These are phyloP conservation scores for Sula dactylatra DNA, from an alignment of 2,113 vertebrate genomes.

Conservation along the genomic window DNA sequence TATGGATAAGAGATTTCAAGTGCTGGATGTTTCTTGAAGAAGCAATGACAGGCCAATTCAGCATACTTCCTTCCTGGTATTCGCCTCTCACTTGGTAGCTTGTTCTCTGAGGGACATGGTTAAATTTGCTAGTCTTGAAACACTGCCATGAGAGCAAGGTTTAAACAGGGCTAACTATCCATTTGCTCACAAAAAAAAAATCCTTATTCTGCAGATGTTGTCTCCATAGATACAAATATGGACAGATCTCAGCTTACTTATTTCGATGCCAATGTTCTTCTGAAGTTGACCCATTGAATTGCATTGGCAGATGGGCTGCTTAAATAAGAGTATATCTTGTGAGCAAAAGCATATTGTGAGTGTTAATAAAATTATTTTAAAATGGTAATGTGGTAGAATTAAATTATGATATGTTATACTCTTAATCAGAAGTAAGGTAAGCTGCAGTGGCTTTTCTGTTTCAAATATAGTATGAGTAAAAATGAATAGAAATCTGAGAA, in stretches of 20 bases:
- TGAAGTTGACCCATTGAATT: background rate
- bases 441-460: background rate
- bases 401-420: background rate
- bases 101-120: background rate
- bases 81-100: background rate
- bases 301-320: background rate
- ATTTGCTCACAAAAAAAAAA: background rate
- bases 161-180: background rate
- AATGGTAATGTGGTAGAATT: background rate
- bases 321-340: background rate
- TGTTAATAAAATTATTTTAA: background rate
- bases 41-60: background rate
- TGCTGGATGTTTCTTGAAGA: background rate
- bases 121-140: background rate
- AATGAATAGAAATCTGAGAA: background rate
- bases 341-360: background rate
- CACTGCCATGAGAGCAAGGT: background rate
- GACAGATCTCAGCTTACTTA: background rate
- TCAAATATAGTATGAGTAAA: background rate
- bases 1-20: background rate
- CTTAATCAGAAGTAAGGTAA: background rate
- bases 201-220: background rate
- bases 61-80: background rate
- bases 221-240: background rate
- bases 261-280: conserved; percentile 3